Base-by-base conservation (phyloP, 1,140 invertebrate species). In the Cylas formicarius region DNA sequence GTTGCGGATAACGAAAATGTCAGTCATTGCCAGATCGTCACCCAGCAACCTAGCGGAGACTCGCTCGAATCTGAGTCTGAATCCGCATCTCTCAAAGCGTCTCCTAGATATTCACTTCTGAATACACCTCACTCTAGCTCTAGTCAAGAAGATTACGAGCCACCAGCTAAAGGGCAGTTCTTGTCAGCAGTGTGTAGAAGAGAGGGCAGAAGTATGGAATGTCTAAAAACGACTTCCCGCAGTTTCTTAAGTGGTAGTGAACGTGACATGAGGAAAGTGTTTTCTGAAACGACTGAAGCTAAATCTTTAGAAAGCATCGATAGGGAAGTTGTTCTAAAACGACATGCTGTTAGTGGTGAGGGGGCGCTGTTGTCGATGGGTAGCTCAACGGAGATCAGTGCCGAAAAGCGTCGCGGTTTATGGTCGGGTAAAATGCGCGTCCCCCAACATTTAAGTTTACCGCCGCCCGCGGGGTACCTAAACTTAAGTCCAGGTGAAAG, bases 121-220 rank as follows among this genome's bases (percentile, higher is more conserved):
- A 77, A 70, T 37, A 80, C 78, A 44, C 77, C 78, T 0, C 76
- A 80, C 39, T 81, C 79, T 0, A 81, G 78, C 51, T 81, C 78
- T 9, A 80, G 78, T 29, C 78, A 81, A 55, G 80, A 82, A 53
- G 80, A 82, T 34, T 80, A 80, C 50, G 78, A 77, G 26, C 68
- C 70, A 0, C 67, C 65, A 9, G 68, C 70, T 34, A 72, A 71
- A 21, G 73, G 73, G 4, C 75, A 78, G 28, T 75, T 76, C 50
- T 57, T 82, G 24, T 71, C 75, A 0, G 69, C 76, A 0, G 70
- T 70, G 2, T 51, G 53, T 2, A 61, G 74, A 14, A 76, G 78
- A 1, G 75, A 80, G 48, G 74, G 78, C 5, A 73, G 75, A 34
- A 83, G 80, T 0, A 82, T 83, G 80, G 81, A 84, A 52, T 78